Evolutionary conservation across 2,113 vertebrate species (phyloP).

Genomic region (Apeltes quadracus): DNA sequence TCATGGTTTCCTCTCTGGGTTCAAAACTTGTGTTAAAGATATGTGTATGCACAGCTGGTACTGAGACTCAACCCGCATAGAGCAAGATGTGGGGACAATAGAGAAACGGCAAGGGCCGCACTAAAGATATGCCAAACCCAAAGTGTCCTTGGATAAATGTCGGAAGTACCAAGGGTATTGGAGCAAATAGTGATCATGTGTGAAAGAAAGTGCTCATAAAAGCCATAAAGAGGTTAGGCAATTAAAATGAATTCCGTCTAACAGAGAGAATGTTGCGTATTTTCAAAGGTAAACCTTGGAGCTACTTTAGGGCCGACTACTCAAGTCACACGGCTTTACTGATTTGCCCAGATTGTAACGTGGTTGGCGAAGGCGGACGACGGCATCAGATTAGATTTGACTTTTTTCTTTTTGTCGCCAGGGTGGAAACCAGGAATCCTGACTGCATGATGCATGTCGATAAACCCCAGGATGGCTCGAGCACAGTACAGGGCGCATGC

Average conservation of each 20-base stretch:
- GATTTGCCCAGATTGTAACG: not conserved
- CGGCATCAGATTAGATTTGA: not conserved
- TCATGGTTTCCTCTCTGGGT: slow-evolving; percentile 12
- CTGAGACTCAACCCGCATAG: not conserved
- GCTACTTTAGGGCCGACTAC: not conserved
- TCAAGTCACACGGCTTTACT: not conserved
- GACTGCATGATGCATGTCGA: not conserved
- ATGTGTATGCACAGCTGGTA: not conserved
- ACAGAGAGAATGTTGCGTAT: not conserved
- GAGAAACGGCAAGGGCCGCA: not conserved
- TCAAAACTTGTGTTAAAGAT: not conserved
- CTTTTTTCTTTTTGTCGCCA: not conserved
- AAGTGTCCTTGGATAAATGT: not conserved
- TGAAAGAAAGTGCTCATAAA: slow-evolving; percentile 2
- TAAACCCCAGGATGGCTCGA: not conserved
- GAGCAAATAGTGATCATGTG: slow-evolving; percentile 7
- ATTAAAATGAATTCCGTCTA: not conserved
- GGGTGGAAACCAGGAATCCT: not conserved
- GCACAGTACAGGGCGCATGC: not conserved
- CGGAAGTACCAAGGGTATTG: slow-evolving; percentile 2
- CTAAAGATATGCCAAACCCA: not conserved
- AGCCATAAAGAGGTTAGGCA: not conserved
- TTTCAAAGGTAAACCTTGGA: slow-evolving; percentile 1
- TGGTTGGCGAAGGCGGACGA: not conserved
- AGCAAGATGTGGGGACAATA: not conserved